Evolutionary conservation across 2,113 vertebrate species (phyloP).

Genomic region (Ictidomys tridecemlineatus): DNA sequence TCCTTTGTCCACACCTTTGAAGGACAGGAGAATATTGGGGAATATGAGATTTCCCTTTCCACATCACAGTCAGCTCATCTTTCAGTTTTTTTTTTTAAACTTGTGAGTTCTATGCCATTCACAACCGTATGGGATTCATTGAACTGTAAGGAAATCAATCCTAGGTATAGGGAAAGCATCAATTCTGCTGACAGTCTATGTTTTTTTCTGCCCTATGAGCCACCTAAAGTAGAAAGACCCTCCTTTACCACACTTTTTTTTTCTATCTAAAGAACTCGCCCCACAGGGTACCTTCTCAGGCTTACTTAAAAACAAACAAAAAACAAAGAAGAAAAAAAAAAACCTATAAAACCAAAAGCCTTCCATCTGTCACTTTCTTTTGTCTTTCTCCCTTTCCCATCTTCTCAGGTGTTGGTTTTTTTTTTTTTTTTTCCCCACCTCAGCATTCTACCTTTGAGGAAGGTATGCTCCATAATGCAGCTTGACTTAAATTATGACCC

Average conservation of each 20-base stretch:
- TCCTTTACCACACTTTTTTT: background rate
- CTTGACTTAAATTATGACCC: slow-evolving; percentile 88
- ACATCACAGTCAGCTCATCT: background rate
- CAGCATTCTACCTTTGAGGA: slow-evolving; percentile 72
- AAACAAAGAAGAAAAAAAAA: background rate
- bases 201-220: background rate
- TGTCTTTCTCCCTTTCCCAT: slow-evolving; percentile 31
- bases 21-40: rapidly evolving
- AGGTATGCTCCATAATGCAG: slow-evolving; percentile 73
- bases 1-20: background rate
- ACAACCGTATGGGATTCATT: rapidly evolving
- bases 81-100: background rate
- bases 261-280: background rate
- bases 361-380: slow-evolving; percentile 1
- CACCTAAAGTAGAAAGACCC: too few species aligned
- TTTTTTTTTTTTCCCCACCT: background rate
- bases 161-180: background rate
- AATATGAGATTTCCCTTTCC: background rate
- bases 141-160: background rate
- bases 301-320: background rate
- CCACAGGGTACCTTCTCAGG: background rate
- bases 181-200: background rate
- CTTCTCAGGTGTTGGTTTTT: background rate
- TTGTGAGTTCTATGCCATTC: background rate
- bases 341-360: background rate